These are phyloP conservation scores for Lochmaea capreae DNA, from an alignment of 2,888 invertebrate genomes.

Conservation along the genomic window DNA sequence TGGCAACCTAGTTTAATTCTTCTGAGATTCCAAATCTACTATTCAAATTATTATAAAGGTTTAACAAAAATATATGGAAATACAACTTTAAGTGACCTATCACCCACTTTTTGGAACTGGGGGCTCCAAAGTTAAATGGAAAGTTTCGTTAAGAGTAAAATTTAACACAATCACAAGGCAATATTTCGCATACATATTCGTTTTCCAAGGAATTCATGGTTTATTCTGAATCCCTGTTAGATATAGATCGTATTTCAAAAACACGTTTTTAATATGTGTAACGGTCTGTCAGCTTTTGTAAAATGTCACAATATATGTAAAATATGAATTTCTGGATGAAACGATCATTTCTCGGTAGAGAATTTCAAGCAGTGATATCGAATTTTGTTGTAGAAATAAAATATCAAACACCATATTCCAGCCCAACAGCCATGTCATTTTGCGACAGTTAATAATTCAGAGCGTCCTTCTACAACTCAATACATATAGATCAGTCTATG, in stretches of 20 bases:
- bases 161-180: too few species aligned
- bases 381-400: conserved; percentile 19
- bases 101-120: too few species aligned
- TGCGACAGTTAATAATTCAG: conserved; percentile 36
- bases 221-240: neutral
- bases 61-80: too few species aligned
- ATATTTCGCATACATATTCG: too few species aligned
- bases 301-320: conserved; percentile 14
- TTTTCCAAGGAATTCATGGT: neutral
- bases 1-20: too few species aligned
- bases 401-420: conserved; percentile 23
- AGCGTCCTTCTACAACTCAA: conserved; percentile 15
- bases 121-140: too few species aligned
- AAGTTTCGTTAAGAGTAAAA: too few species aligned
- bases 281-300: neutral
- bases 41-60: too few species aligned
- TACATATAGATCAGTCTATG: conserved; percentile 8
- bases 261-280: conserved; percentile 1
- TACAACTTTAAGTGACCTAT: too few species aligned
- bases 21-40: too few species aligned
- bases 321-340: conserved; percentile 16
- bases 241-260: neutral
- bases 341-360: conserved; percentile 1
- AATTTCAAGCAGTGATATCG: conserved; percentile 11
- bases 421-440: conserved; percentile 31